Evolutionary conservation across 2,888 invertebrate species (phyloP).

Genomic region (Ectropis crepuscularia): DNA sequence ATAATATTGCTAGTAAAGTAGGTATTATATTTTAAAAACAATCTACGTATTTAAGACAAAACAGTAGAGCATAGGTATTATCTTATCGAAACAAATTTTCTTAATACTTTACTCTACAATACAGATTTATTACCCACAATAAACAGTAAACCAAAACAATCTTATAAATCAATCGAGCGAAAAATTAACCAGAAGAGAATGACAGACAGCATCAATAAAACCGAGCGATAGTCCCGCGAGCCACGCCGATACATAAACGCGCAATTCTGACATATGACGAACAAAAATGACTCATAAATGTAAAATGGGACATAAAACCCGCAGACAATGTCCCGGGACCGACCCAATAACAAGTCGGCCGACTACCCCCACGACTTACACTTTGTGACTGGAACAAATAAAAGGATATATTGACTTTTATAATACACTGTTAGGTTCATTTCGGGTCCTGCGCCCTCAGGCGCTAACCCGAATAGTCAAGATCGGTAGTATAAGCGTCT

Average conservation of each 20-base stretch:
- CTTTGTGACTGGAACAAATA: constrained; percentile 21
- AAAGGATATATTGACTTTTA: no score
- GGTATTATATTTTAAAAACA: no score
- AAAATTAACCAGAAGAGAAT: constrained; percentile 10
- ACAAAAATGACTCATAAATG: constrained; percentile 42
- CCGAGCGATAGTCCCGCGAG: constrained; percentile 14
- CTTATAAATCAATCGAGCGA: not conserved
- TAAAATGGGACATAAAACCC: constrained; percentile 38
- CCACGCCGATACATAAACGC: constrained; percentile 20
- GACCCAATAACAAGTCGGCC: constrained; percentile 36
- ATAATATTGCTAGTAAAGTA: no score
- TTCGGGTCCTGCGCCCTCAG: no score
- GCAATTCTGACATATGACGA: constrained; percentile 27
- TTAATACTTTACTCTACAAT: not conserved
- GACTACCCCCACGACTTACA: constrained; percentile 38
- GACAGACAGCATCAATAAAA: constrained; percentile 19
- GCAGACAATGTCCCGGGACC: constrained; percentile 43
- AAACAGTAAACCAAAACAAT: not conserved
- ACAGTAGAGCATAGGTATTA: no score
- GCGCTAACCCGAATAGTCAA: no score
- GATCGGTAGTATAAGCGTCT: no score
- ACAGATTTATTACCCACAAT: not conserved
- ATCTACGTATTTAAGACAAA: no score
- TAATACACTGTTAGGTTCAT: no score
- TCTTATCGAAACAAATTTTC: no score